phyloP scores from a whole-genome alignment of 2,797 vertebrate genomes.

The Gallinago nigripennis region DNA sequence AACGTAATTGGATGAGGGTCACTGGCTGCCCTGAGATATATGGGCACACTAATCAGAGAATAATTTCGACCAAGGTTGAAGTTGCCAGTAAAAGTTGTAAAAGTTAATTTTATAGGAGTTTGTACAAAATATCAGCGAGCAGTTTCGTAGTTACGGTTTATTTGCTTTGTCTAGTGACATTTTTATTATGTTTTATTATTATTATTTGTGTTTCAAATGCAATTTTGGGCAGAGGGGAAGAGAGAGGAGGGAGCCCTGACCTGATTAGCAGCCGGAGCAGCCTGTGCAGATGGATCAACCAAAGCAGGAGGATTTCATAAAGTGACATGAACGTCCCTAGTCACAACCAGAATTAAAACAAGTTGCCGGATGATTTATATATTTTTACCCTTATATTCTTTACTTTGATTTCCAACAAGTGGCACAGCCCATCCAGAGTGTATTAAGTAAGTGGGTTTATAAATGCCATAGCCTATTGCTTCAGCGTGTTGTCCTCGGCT shows the following conservation, averaged over 20 bases:
- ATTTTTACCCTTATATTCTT: not conserved
- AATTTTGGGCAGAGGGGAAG: not conserved
- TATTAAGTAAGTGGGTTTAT: not conserved
- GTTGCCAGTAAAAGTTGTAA: constrained; percentile 43
- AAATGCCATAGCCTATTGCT: rapidly evolving
- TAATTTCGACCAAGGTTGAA: constrained; percentile 29
- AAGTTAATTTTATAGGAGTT: constrained; percentile 49
- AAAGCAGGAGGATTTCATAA: not conserved
- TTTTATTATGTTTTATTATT: constrained; percentile 58
- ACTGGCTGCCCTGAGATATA: constrained; percentile 55
- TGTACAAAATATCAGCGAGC: not conserved
- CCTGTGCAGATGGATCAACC: not conserved
- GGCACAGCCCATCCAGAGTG: not conserved
- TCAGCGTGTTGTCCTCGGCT: rapidly evolving
- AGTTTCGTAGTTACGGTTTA: not conserved
- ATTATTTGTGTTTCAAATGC: constrained; percentile 51
- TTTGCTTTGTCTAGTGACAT: constrained; percentile 23
- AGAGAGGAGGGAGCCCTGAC: not conserved
- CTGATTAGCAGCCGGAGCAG: not conserved
- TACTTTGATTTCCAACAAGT: not conserved
- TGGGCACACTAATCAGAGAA: constrained; percentile 52
- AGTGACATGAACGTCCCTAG: not conserved
- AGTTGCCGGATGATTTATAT: not conserved
- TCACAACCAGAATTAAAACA: not conserved
- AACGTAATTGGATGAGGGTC: constrained; percentile 66